A percentile compares a stretch with the other conserved stretches of the same genome.
Conservation (phyloP, 2,797 vertebrate species). For the Amblyopsis hoosieri region DNA sequence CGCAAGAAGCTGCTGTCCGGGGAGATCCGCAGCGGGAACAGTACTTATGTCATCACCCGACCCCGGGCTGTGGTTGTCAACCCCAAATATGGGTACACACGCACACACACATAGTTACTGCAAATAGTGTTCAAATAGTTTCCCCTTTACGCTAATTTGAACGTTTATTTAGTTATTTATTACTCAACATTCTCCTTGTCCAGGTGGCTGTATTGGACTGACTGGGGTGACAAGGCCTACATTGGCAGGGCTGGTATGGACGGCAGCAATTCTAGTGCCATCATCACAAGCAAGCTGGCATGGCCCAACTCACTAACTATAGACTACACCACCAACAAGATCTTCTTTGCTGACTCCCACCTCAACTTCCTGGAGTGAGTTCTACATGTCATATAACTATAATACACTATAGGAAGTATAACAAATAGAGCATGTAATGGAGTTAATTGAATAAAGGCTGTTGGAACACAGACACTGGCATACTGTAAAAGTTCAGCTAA, state of each 20-base stretch:
- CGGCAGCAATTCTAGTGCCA: conserved; percentile 64
- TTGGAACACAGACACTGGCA: too few species aligned
- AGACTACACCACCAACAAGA: conserved; percentile 77
- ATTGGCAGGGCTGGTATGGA: conserved; percentile 76
- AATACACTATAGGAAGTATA: too few species aligned
- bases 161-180: too few species aligned
- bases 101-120: neutral
- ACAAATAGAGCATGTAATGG: too few species aligned
- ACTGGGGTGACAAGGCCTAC: conserved; percentile 67
- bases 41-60: conserved; percentile 62
- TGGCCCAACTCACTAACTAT: conserved; percentile 75
- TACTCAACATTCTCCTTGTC: neutral
- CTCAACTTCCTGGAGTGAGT: conserved; percentile 76
- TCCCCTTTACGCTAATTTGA: neutral
- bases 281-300: conserved; percentile 72
- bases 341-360: conserved; percentile 78
- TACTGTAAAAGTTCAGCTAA: too few species aligned
- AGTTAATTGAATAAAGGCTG: too few species aligned
- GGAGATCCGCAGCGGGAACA: conserved; percentile 59
- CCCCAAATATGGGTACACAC: conserved; percentile 74
- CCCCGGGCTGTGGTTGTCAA: conserved; percentile 75
- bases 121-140: neutral
- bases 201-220: conserved; percentile 79
- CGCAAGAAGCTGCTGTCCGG: conserved; percentile 70
- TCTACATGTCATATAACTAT: neutral